Evolutionary conservation across 1,140 invertebrate species (phyloP).

Genomic region (Zelostemma sp.): DNA sequence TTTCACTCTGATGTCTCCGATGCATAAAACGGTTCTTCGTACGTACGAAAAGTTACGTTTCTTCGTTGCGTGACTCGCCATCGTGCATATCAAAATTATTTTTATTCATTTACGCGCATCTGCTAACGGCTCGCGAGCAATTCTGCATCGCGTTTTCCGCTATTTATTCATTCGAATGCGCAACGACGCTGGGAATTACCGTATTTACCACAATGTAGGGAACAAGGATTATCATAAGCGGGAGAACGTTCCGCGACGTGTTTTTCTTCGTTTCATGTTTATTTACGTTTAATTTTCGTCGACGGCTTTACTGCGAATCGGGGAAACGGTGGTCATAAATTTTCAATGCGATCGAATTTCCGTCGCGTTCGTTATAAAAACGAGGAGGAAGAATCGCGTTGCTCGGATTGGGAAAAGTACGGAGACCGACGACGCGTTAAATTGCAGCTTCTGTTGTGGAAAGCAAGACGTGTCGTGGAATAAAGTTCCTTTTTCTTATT

Average conservation of each 20-base stretch:
- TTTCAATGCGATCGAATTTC: constrained; percentile 37
- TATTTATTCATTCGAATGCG: too few relatives aligned
- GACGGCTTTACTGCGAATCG: too few relatives aligned
- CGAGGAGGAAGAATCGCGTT: constrained; percentile 28
- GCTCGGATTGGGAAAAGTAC: constrained; percentile 39
- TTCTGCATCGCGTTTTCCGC: too few relatives aligned
- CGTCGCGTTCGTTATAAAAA: constrained; percentile 32
- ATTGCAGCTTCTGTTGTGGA: constrained; percentile 41
- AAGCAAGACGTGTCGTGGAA: constrained; percentile 38
- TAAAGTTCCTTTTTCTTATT: constrained; percentile 27
- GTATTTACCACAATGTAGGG: too few relatives aligned
- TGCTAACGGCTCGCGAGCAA: too few relatives aligned
- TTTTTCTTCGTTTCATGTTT: too few relatives aligned
- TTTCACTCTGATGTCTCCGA: constrained; percentile 16
- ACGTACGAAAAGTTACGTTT: constrained; percentile 30
- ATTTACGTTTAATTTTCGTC: too few relatives aligned
- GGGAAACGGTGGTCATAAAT: constrained; percentile 39
- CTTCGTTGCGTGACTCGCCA: constrained; percentile 9
- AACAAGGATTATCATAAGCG: too few relatives aligned
- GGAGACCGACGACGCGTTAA: constrained; percentile 38
- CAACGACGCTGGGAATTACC: too few relatives aligned
- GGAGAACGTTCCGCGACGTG: too few relatives aligned
- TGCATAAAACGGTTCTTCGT: constrained; percentile 29
- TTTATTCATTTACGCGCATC: constrained; percentile 8
- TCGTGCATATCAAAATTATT: constrained; percentile 24